A percentile compares a stretch with the other conserved stretches of the same genome.
Evolutionary conservation across 2,888 invertebrate species (phyloP).

Genomic region (Palloptera scutellata): DNA sequence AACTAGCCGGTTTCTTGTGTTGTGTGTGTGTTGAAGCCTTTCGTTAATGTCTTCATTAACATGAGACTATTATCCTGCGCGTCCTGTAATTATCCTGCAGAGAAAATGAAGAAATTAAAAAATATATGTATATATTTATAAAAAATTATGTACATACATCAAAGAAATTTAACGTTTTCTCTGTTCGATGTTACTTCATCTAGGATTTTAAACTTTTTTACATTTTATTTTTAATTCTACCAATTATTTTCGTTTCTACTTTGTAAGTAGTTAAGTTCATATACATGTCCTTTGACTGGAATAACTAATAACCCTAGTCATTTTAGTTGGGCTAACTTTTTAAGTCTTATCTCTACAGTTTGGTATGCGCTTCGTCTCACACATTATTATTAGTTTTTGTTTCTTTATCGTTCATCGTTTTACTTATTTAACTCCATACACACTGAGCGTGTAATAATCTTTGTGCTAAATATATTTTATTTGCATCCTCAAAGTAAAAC

Average conservation of each 20-base stretch:
- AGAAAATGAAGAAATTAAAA: constrained; percentile 3
- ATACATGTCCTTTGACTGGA: too few species aligned
- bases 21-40: too few species aligned
- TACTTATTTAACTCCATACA: too few species aligned
- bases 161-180: neutral
- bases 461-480: too few species aligned
- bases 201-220: neutral
- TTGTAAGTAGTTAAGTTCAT: too few species aligned
- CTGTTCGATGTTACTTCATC: neutral
- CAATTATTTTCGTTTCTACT: too few species aligned
- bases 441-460: too few species aligned
- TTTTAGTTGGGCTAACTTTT: neutral
- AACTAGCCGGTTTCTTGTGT: neutral
- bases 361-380: neutral
- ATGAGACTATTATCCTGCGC: constrained; percentile 15
- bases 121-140: too few species aligned
- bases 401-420: constrained; percentile 15
- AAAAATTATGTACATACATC: neutral
- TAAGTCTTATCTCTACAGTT: neutral
- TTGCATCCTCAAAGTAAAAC: too few species aligned
- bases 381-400: constrained; percentile 21
- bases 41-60: constrained; percentile 11
- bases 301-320: too few species aligned
- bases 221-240: too few species aligned
- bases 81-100: constrained; percentile 7